These are phyloP conservation scores for Hyla sarda DNA, from an alignment of 2,113 vertebrate genomes.

Conservation along the genomic window DNA sequence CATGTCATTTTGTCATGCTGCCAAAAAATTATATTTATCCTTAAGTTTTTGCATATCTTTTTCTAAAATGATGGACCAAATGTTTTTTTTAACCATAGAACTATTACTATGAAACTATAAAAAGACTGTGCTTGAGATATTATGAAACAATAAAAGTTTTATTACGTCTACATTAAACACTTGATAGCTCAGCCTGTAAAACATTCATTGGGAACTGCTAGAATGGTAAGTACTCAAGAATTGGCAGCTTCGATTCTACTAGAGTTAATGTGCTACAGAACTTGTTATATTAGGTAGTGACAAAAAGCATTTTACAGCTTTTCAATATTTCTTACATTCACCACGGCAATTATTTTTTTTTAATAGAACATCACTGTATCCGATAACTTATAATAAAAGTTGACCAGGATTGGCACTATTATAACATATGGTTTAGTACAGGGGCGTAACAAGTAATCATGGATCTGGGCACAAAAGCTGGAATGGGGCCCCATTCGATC, in stretches of 20 bases:
- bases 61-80: background rate
- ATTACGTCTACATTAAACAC: conserved; percentile 14
- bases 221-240: background rate
- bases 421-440: background rate
- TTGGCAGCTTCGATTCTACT: background rate
- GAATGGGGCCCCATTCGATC: too few species aligned
- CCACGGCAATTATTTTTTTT: background rate
- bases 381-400: background rate
- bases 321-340: background rate
- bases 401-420: background rate
- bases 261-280: background rate
- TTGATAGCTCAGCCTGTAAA: conserved; percentile 9
- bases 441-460: too few species aligned
- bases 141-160: conserved; percentile 11
- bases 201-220: background rate
- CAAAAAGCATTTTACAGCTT: background rate
- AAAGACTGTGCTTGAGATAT: background rate
- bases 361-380: background rate
- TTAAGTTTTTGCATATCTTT: background rate
- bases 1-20: background rate
- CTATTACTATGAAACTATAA: background rate
- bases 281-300: background rate
- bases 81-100: too few species aligned
- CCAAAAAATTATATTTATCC: background rate
- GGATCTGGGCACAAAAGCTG: too few species aligned